Base-by-base conservation (phyloP, 2,888 invertebrate species). In the Ferrisia virgata region DNA sequence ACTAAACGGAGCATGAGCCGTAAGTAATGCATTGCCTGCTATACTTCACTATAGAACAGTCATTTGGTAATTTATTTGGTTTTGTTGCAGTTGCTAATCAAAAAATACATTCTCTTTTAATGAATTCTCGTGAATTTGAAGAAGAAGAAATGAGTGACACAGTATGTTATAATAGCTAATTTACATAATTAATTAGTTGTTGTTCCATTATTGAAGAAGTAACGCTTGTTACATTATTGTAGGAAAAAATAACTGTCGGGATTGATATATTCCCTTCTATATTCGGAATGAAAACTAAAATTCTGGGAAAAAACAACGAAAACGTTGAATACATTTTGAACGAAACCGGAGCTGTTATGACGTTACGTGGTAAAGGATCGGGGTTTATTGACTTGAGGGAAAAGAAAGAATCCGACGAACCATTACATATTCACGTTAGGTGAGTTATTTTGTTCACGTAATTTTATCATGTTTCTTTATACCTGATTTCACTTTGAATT, bases 331-430 rank as follows among this genome's bases (percentile, higher is more conserved):
- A 94, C 87, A 94, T 95, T 86, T 90, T 93, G 86, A 92, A 92
- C 82, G 94, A 95, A 89, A 94, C 95, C 4, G 94, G 94, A 33
- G 94, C 94, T 3, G 92, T 92, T 86, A 93, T 94, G 47, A 92
- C 93, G 13, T 89, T 95, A 86, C 91, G 94, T 87, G 93, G 93
- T 79, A 90, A 91, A 86, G 94, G 94, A 85, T 92, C 92, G 0
- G 91, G 91, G 33, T 92, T 90, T 87, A 88, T 91, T 25, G 33
- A 25, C 25, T 92, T 92, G 86, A 89, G 91, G 4, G 88, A 88
- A 69, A 92, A 92, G 40, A 88, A 89, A 82, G 92, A 93, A 88
- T 91, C 92, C 28, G 90, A 91, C 85, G 94, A 94, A 87, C 94
- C 94, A 0, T 89, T 95, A 87, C 94, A 95, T 89, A 90, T 95